These are phyloP conservation scores for Tauraco hartlaubi DNA, from an alignment of 2,797 vertebrate genomes.

Conservation along the genomic window DNA sequence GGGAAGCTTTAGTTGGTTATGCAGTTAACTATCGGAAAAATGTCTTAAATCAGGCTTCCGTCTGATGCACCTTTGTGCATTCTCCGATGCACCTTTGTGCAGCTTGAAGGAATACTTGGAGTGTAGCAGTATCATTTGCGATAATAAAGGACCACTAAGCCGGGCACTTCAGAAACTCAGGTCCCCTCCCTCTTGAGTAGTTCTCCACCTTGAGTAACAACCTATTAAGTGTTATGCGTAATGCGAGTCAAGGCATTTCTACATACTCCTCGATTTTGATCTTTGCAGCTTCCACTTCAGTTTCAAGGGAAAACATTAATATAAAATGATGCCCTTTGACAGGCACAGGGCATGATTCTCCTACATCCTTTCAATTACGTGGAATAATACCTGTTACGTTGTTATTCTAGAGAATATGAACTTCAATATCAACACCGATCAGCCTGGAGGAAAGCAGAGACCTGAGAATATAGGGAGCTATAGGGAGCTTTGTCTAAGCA, in stretches of 20 bases:
- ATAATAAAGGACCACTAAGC: background rate
- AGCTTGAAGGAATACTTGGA: background rate
- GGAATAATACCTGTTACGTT: background rate
- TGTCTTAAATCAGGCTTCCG: background rate
- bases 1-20: background rate
- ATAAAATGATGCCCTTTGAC: background rate
- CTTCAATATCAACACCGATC: background rate
- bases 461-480: background rate
- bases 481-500: background rate
- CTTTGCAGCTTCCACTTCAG: background rate
- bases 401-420: background rate
- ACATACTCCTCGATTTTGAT: background rate
- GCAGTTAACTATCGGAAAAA: background rate
- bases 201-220: background rate
- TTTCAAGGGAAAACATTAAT: background rate
- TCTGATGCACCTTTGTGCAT: background rate
- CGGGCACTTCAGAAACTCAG: background rate
- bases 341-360: background rate
- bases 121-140: background rate
- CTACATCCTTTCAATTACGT: background rate
- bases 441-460: background rate
- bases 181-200: background rate
- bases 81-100: background rate
- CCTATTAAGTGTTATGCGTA: background rate
- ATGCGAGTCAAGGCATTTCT: background rate